Evolutionary conservation across 2,888 invertebrate species (phyloP).

Genomic region (Morpho helenor): DNA sequence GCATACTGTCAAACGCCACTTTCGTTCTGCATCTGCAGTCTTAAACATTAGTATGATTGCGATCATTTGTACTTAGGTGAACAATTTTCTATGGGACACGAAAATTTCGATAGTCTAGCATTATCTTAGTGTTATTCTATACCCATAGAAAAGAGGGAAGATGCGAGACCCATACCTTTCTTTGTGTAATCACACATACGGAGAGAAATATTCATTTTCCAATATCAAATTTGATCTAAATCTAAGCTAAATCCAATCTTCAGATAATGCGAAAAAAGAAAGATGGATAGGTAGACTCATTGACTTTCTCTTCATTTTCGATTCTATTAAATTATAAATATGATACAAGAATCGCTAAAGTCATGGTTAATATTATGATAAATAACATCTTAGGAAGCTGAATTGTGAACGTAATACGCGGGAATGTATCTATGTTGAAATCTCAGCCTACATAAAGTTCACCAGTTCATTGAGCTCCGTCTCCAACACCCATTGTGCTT

Average conservation of each 20-base stretch:
- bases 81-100: constrained; percentile 4
- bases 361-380: too few species aligned
- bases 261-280: too few species aligned
- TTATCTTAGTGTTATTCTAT: background rate
- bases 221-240: too few species aligned
- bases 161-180: too few species aligned
- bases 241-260: too few species aligned
- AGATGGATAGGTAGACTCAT: too few species aligned
- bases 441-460: constrained; percentile 60
- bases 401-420: constrained; percentile 27
- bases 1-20: constrained; percentile 39
- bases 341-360: too few species aligned
- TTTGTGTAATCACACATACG: too few species aligned
- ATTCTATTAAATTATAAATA: background rate
- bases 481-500: constrained; percentile 57
- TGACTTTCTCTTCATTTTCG: too few species aligned
- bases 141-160: too few species aligned
- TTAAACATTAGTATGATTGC: constrained; percentile 28
- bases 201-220: too few species aligned
- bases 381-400: background rate
- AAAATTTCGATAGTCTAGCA: too few species aligned
- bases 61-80: constrained; percentile 31
- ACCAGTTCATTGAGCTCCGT: constrained; percentile 62
- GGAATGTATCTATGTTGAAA: constrained; percentile 55
- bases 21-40: constrained; percentile 38